A percentile compares a stretch with the other conserved stretches of the same genome.
These are phyloP conservation scores for Platysteira castanea DNA, from an alignment of 2,113 vertebrate genomes.

Conservation along the genomic window DNA sequence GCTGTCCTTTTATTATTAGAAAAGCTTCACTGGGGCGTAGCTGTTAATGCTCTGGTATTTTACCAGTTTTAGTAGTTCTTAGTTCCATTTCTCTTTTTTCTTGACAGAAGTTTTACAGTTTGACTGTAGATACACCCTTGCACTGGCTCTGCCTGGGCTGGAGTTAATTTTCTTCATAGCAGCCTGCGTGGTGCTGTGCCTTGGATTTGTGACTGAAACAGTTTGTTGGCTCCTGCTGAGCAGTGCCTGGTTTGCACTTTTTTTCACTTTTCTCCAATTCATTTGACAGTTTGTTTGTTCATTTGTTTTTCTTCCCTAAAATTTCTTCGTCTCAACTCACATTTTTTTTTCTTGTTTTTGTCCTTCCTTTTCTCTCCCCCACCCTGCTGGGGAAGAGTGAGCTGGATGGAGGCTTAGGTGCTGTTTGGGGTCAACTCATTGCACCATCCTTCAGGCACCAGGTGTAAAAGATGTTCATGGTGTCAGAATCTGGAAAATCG, in stretches of 20 bases:
- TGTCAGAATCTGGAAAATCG: not conserved
- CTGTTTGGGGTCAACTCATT: not conserved
- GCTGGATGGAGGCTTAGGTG: not conserved
- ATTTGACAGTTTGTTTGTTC: not conserved
- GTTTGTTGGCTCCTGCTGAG: not conserved
- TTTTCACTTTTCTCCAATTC: not conserved
- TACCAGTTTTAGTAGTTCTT: not conserved
- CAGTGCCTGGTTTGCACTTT: not conserved
- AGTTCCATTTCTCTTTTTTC: not conserved
- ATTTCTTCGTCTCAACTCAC: not conserved
- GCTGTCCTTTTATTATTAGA: not conserved
- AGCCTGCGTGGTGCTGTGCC: not conserved
- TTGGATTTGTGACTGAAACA: not conserved
- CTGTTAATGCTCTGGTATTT: not conserved
- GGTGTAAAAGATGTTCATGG: not conserved
- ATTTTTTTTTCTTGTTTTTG: not conserved
- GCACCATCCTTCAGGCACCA: not conserved
- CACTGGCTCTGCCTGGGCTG: accelerated
- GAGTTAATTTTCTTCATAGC: not conserved
- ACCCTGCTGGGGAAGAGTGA: not conserved
- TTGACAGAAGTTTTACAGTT: not conserved
- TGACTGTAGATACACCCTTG: not conserved
- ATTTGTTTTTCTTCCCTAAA: not conserved
- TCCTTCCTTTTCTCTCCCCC: not conserved
- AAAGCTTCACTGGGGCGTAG: not conserved